Percentiles rank a stretch among this genome's conserved stretches.
phyloP scores from a whole-genome alignment of 2,888 invertebrate genomes.

The Meteorus cinctellus region DNA sequence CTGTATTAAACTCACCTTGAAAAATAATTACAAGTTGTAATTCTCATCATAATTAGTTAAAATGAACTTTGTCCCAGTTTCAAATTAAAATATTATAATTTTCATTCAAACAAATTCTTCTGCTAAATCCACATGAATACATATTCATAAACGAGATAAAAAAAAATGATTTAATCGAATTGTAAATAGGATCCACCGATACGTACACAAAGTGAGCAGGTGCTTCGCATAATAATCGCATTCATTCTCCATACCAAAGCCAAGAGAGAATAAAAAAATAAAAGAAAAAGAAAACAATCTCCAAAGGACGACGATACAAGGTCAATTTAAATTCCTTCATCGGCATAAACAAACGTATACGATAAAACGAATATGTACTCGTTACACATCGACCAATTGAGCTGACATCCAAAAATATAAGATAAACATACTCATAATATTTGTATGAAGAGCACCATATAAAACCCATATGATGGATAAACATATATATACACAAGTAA shows the following conservation, averaged over 20 bases:
- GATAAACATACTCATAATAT: not conserved
- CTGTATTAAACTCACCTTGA: no score
- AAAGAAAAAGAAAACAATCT: not conserved
- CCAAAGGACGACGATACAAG: not conserved
- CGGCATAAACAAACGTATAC: not conserved
- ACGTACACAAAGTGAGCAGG: slow-evolving; percentile 46
- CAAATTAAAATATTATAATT: no score
- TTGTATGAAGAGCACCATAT: not conserved
- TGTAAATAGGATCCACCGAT: not conserved
- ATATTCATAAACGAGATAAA: not conserved
- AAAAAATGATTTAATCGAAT: not conserved
- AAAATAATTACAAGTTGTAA: no score
- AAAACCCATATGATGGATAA: not conserved
- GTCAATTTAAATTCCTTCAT: not conserved
- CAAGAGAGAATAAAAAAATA: not conserved
- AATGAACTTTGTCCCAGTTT: no score
- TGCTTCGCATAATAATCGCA: slow-evolving; percentile 40
- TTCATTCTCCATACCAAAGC: slow-evolving; percentile 46
- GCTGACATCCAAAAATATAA: not conserved
- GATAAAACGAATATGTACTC: not conserved
- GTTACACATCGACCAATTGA: not conserved
- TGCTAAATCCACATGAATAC: no score
- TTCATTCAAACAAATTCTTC: no score
- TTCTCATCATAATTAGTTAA: no score
- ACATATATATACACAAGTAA: not conserved